Percentiles rank a stretch among this genome's conserved stretches.
Evolutionary conservation across 2,113 vertebrate species (phyloP).

Genomic region (Cnemophilus loriae): DNA sequence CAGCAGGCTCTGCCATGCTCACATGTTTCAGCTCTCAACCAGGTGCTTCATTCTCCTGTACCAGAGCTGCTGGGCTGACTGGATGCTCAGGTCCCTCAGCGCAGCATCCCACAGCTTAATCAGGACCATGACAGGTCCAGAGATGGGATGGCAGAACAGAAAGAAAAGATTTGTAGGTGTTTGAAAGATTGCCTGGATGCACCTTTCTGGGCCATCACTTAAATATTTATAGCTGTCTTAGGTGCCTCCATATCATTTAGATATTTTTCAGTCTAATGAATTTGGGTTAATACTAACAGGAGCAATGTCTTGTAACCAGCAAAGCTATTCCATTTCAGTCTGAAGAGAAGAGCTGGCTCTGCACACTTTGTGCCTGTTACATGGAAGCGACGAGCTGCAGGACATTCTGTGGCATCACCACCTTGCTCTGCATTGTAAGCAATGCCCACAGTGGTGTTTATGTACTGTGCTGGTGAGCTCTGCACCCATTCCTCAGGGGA

Average conservation of each 20-base stretch:
- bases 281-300: not conserved
- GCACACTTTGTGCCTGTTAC: not conserved
- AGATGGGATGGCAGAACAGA: not conserved
- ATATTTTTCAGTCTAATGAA: not conserved
- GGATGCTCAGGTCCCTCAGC: not conserved
- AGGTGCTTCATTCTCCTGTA: not conserved
- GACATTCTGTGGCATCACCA: not conserved
- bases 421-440: not conserved
- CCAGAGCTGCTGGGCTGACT: not conserved
- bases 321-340: not conserved
- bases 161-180: not conserved
- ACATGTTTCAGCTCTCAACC: not conserved
- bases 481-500: not conserved
- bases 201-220: not conserved
- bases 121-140: not conserved
- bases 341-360: not conserved
- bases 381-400: not conserved
- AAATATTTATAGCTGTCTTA: not conserved
- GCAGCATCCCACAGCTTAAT: not conserved
- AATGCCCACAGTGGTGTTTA: not conserved
- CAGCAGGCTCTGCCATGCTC: not conserved
- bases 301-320: not conserved
- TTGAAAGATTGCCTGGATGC: not conserved
- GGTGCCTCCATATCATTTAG: not conserved
- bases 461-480: not conserved